These are phyloP conservation scores for Blennius ocellaris DNA, from an alignment of 2,113 vertebrate species.

Conservation along the genomic window DNA sequence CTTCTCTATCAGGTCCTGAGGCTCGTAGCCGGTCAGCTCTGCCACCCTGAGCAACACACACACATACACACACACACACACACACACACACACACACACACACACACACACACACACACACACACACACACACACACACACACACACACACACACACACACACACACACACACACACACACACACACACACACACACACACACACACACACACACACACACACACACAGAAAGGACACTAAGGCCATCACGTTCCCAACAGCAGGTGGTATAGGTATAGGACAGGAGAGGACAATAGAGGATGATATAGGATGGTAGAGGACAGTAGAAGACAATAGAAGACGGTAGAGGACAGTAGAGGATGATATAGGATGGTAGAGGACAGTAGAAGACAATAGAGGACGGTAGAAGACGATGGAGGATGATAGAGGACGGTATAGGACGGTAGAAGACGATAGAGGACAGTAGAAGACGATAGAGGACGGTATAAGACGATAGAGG, in stretches of 20 bases:
- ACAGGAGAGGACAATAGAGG: too few relatives aligned
- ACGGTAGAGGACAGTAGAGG: too few relatives aligned
- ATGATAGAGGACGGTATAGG: not conserved
- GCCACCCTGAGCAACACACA: constrained; percentile 87
- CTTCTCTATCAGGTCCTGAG: constrained; percentile 99
- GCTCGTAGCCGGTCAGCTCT: constrained; percentile 97
- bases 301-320: too few relatives aligned
- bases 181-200: constrained; percentile 7
- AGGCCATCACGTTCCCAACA: too few relatives aligned
- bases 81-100: constrained; percentile 45
- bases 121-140: constrained; percentile 18
- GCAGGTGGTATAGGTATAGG: too few relatives aligned
- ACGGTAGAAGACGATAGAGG: too few relatives aligned
- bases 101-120: constrained; percentile 26
- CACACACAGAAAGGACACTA: not conserved
- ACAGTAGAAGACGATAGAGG: too few relatives aligned
- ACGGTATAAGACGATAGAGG: too few relatives aligned
- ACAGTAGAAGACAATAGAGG: too few relatives aligned
- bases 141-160: constrained; percentile 1
- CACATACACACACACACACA: constrained; percentile 41
- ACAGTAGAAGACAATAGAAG: too few relatives aligned
- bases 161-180: constrained; percentile 9
- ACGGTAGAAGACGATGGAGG: not conserved
- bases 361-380: too few relatives aligned
- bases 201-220: constrained; percentile 11